Conservation (phyloP, 2,113 vertebrate genomes). For the Equus przewalskii region DNA sequence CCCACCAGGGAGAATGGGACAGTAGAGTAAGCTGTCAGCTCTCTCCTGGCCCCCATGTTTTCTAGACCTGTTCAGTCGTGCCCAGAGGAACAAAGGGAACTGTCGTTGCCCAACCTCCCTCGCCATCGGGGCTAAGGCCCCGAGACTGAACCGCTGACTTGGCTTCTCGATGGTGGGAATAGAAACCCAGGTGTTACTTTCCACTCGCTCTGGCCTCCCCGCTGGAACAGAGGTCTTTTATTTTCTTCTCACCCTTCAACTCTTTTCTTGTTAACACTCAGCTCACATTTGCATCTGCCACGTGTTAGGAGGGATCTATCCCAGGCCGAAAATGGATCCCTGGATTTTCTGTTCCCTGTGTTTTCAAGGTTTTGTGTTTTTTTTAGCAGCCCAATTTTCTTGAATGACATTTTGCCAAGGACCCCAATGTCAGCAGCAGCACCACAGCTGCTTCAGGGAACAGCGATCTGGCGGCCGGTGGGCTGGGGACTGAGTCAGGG, state of each 20-base stretch:
- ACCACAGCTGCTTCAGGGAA: rapidly evolving
- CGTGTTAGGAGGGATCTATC: background rate
- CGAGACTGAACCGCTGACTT: rapidly evolving
- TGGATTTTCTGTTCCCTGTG: background rate
- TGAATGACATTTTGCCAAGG: background rate
- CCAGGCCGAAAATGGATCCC: background rate
- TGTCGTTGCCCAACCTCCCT: rapidly evolving
- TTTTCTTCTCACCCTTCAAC: background rate
- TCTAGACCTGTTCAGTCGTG: background rate
- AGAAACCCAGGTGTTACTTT: background rate
- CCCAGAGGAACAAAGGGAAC: background rate
- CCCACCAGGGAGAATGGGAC: background rate
- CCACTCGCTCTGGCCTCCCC: background rate
- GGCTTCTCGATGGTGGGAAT: rapidly evolving
- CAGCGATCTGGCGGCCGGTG: background rate
- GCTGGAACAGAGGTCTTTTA: background rate
- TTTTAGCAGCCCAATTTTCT: background rate
- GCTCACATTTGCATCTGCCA: background rate
- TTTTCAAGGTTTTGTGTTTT: background rate
- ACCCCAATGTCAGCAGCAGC: background rate
- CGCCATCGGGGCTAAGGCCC: background rate
- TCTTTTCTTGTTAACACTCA: background rate
- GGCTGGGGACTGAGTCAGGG: background rate
- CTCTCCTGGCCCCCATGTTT: rapidly evolving
- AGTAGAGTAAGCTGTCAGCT: background rate